Conservation (phyloP, 1,140 invertebrate genomes). For the Eufriesea mexicana region DNA sequence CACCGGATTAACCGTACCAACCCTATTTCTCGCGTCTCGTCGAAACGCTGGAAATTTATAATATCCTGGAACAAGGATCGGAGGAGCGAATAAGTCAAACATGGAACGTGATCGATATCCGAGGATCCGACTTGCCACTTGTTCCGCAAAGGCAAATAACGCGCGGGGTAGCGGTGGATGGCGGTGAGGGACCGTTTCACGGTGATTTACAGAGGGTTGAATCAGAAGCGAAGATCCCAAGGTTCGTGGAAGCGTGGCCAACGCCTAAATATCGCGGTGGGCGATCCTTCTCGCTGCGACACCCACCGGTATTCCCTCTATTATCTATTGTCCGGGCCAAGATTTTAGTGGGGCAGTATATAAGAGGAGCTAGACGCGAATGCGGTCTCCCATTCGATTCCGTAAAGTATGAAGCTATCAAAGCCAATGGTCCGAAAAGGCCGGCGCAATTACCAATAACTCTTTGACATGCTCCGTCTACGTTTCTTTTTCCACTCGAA, state of each 20-base stretch:
- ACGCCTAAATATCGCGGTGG: slow-evolving; percentile 56
- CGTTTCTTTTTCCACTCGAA: slow-evolving; percentile 69
- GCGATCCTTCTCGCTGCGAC: slow-evolving; percentile 48
- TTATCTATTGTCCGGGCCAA: slow-evolving; percentile 77
- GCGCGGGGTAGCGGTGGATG: not conserved
- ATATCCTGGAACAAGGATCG: not conserved
- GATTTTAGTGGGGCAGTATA: slow-evolving; percentile 76
- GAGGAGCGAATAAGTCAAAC: not conserved
- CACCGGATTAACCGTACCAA: not conserved
- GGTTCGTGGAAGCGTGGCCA: slow-evolving; percentile 9
- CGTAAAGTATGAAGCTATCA: slow-evolving; percentile 82
- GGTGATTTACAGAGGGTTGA: slow-evolving; percentile 34
- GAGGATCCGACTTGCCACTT: too few relatives aligned
- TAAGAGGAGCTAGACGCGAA: slow-evolving; percentile 71
- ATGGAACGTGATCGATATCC: not conserved
- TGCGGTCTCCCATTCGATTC: slow-evolving; percentile 77
- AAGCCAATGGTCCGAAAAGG: slow-evolving; percentile 79
- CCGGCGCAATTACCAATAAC: slow-evolving; percentile 80
- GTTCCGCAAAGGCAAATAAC: not conserved
- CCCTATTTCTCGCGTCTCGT: not conserved
- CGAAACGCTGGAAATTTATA: not conserved
- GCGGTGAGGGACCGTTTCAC: slow-evolving; percentile 12
- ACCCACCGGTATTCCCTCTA: slow-evolving; percentile 66
- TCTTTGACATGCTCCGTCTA: slow-evolving; percentile 74
- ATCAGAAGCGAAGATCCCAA: not conserved